Evolutionary conservation across 2,797 vertebrate genomes (phyloP).

Genomic region (Sciurus carolinensis): DNA sequence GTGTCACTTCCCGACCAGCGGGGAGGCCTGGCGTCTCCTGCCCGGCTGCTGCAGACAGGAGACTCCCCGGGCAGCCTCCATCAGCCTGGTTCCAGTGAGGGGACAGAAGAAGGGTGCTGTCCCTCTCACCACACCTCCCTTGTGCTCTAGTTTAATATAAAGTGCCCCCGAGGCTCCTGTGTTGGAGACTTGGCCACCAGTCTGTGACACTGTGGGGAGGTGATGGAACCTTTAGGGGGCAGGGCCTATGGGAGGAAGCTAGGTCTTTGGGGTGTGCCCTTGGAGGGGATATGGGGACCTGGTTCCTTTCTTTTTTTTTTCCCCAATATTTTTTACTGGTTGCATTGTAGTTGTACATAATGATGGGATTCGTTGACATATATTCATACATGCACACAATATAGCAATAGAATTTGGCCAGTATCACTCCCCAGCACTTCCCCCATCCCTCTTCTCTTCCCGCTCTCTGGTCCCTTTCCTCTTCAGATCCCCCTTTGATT

Average conservation of each 20-base stretch:
- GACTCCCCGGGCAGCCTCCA: neutral
- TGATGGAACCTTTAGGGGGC: neutral
- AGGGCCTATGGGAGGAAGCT: neutral
- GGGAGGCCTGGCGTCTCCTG: too few species aligned
- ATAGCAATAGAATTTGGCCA: too few species aligned
- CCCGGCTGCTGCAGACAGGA: neutral
- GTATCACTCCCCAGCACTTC: neutral
- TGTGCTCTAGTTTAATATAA: neutral
- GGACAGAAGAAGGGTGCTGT: neutral
- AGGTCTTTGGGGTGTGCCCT: neutral
- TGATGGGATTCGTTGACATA: too few species aligned
- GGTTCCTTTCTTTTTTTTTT: too few species aligned
- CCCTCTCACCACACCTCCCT: neutral
- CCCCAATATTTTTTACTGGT: neutral
- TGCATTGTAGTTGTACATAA: too few species aligned
- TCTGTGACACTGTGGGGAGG: neutral
- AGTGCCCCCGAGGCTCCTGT: neutral
- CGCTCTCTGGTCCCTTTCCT: neutral
- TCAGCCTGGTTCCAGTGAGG: neutral
- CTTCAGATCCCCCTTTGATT: too few species aligned
- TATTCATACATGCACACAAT: too few species aligned
- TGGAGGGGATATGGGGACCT: too few species aligned
- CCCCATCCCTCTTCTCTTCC: too few species aligned
- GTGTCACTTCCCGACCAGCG: neutral
- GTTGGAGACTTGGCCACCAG: neutral